These are phyloP conservation scores for Colius striatus DNA, from an alignment of 2,113 vertebrate species.

Conservation along the genomic window DNA sequence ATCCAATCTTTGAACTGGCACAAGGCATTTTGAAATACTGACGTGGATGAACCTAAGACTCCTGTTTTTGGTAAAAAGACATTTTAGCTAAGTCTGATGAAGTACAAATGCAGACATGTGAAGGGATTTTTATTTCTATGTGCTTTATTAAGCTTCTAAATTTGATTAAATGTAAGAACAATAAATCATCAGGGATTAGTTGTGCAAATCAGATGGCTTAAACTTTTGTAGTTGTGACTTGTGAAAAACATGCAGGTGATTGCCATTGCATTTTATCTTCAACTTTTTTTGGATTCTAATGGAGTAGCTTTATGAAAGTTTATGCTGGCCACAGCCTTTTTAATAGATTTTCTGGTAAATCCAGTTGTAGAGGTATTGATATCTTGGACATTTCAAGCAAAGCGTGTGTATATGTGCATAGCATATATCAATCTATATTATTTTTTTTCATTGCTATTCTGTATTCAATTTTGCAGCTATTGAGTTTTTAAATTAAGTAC, in stretches of 20 bases:
- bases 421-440: neutral
- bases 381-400: neutral
- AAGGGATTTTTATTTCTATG: neutral
- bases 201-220: neutral
- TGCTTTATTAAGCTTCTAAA: neutral
- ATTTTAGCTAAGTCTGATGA: neutral
- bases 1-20: neutral
- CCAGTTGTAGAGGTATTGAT: neutral
- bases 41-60: neutral
- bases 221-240: neutral
- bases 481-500: constrained; percentile 26
- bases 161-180: neutral
- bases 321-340: neutral
- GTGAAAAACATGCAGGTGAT: neutral
- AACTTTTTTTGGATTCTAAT: neutral
- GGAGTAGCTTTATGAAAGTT: neutral
- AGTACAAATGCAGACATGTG: neutral
- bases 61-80: neutral
- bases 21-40: neutral
- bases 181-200: neutral
- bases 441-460: neutral
- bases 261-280: neutral
- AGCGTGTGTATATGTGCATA: neutral
- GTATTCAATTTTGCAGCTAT: constrained; percentile 3
- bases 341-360: neutral